Percentiles rank a stretch among this genome's conserved stretches.
Evolutionary conservation across 1,140 invertebrate genomes (phyloP).

Genomic region (Drosophila ohnishii): DNA sequence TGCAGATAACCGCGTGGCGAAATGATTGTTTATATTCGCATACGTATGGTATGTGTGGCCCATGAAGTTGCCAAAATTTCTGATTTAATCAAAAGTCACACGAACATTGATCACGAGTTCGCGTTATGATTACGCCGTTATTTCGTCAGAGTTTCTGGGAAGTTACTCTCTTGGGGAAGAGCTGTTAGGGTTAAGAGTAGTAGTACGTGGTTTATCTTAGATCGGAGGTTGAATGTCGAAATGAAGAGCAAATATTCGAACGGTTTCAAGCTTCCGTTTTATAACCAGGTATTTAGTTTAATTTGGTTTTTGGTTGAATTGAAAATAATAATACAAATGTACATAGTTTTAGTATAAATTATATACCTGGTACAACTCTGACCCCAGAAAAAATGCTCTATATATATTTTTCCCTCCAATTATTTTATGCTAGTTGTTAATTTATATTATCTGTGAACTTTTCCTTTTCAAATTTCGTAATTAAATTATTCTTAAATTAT

Average conservation of each 20-base stretch:
- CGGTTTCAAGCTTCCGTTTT: not conserved
- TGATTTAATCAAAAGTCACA: slow-evolving; percentile 34
- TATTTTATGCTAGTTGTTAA: too few relatives aligned
- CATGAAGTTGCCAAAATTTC: slow-evolving; percentile 20
- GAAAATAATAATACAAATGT: too few relatives aligned
- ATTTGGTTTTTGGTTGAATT: not conserved
- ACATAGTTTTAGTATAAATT: too few relatives aligned
- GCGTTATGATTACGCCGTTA: slow-evolving; percentile 7
- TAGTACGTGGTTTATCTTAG: not conserved
- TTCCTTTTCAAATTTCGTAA: too few relatives aligned
- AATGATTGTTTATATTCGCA: slow-evolving; percentile 31
- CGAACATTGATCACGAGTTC: slow-evolving; percentile 34
- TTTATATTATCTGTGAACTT: too few relatives aligned
- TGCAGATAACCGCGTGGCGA: slow-evolving; percentile 23
- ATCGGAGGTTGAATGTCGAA: not conserved
- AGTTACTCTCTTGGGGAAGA: slow-evolving; percentile 2
- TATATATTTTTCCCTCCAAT: too few relatives aligned
- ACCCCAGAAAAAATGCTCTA: too few relatives aligned
- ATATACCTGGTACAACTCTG: too few relatives aligned
- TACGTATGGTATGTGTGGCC: slow-evolving; percentile 1
- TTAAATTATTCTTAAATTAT: too few relatives aligned
- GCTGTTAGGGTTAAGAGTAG: not conserved
- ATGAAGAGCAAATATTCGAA: not conserved
- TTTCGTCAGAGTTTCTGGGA: slow-evolving; percentile 24
- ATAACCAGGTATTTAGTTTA: not conserved